Evolutionary conservation across 1,140 invertebrate genomes (phyloP).

Genomic region (Drosophila orosa): DNA sequence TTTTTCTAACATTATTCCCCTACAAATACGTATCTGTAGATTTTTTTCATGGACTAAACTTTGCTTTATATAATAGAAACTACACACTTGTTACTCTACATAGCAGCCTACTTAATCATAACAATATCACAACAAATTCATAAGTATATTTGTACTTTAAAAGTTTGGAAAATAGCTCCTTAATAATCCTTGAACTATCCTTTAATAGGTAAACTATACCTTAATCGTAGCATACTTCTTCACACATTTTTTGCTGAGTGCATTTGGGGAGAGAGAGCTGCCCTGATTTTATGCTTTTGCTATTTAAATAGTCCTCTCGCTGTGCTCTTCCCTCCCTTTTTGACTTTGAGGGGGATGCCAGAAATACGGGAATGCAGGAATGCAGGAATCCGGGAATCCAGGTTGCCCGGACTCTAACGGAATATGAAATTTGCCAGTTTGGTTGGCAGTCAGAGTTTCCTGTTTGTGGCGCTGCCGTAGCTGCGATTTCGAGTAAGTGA

Average conservation of each 20-base stretch:
- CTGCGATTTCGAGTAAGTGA: slow-evolving; percentile 66
- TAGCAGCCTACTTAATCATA: no score
- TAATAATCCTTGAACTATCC: no score
- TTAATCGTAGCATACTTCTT: background rate
- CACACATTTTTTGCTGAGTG: slow-evolving; percentile 13
- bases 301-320: slow-evolving; percentile 45
- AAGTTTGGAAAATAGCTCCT: no score
- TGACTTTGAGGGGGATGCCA: background rate
- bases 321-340: background rate
- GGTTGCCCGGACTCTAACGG: slow-evolving; percentile 53
- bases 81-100: no score
- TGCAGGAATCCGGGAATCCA: slow-evolving; percentile 25
- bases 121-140: no score
- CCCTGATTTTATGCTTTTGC: slow-evolving; percentile 20
- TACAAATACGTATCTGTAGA: no score
- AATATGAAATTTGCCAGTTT: slow-evolving; percentile 68
- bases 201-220: background rate
- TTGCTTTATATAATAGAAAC: background rate
- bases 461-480: slow-evolving; percentile 51
- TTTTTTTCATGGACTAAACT: no score
- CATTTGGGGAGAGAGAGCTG: background rate
- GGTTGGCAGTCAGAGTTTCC: slow-evolving; percentile 9
- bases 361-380: background rate
- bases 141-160: no score
- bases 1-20: no score